Evolutionary conservation across 2,113 vertebrate species (phyloP), one percentile per base, ranked within the genome.

Genomic region (Ochotona curzoniae): DNA sequence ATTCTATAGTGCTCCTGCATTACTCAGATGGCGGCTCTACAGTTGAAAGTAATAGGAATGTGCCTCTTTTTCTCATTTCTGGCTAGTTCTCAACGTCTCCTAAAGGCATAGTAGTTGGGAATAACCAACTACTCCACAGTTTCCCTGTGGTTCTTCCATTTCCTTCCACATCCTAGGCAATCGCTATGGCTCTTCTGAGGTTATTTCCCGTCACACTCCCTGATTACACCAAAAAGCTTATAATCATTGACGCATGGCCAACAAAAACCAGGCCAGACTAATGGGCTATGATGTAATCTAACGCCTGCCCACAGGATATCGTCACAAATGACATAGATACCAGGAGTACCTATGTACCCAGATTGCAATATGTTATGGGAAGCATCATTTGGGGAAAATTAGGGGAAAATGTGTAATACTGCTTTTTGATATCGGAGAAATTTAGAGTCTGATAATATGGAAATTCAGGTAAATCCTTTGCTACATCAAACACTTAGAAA

Each of bases 401-500:
- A 88, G n/a, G 71, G 70, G 86, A 89, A 95, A 95, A 32, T 83
- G 10, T 54, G 54, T 64, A 85, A 17, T 30, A 90, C 9, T 74
- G 8, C 8, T 63, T 82, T 92, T 69, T 88, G 44, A 94, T 91
- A 90, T 60, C 75, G 73, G 32, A 90, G n/a, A 94, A 49, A 87
- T 71, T 71, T 92, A 73, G 57, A 2, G 1, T 44, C 28, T 91
- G 38, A 35, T 17, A 80, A 32, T n/a, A 60, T 38, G 61, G 49
- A 87, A 32, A 83, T 6, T 26, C 4, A 51, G 17, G 2, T 57
- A 3, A 76, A 70, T 57, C 35, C 9, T 30, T 84, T 79, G 74
- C 44, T 21, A 93, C 9, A 83, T 75, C 30, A 92, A 94, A 85
- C 25, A 93, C 51, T 75, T 0, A 74, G 83, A 95, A 79, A 94